A percentile compares a stretch with the other conserved stretches of the same genome.
Evolutionary conservation across 2,113 vertebrate species (phyloP).

Genomic region (Bos indicus): DNA sequence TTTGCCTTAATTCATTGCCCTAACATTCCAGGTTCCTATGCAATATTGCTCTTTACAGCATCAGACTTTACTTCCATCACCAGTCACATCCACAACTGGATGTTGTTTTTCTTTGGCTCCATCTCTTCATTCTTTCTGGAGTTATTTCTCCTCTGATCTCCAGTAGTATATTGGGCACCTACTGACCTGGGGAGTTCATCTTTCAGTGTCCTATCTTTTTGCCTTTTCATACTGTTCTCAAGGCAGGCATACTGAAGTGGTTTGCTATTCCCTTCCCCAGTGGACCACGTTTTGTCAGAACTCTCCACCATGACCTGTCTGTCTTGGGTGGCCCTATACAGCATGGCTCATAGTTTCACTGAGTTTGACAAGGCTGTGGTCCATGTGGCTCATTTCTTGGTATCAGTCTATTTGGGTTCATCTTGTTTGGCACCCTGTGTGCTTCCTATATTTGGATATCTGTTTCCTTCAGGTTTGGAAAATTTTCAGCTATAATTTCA

Average conservation of each 20-base stretch:
- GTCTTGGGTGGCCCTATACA: background rate
- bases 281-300: background rate
- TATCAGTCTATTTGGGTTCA: background rate
- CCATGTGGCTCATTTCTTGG: background rate
- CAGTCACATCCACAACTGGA: background rate
- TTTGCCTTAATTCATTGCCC: background rate
- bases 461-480: background rate
- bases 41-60: background rate
- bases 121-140: background rate
- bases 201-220: background rate
- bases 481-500: background rate
- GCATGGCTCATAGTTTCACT: background rate
- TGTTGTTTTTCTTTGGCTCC: background rate
- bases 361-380: background rate
- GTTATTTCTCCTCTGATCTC: background rate
- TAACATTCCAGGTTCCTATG: background rate
- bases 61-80: background rate
- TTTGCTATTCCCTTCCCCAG: background rate
- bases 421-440: background rate
- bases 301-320: background rate
- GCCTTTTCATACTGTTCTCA: background rate
- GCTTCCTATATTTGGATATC: background rate
- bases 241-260: background rate
- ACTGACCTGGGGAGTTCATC: background rate
- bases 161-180: background rate